Evolutionary conservation across 2,797 vertebrate species (phyloP).

Genomic region (Agapornis canus): DNA sequence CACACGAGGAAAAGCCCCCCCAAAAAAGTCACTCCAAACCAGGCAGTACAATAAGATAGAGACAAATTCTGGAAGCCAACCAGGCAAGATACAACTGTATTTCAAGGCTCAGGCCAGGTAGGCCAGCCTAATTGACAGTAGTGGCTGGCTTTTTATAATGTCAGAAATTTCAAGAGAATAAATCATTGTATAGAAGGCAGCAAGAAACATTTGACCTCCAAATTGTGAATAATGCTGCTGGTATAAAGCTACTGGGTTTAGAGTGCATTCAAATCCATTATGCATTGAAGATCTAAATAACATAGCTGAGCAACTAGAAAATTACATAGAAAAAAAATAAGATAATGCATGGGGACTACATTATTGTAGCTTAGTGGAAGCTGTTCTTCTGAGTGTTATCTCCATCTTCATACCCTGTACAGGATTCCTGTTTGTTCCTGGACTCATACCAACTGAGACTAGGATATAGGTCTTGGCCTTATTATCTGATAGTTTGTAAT

Average conservation of each 20-base stretch:
- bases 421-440: not conserved
- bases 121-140: not conserved
- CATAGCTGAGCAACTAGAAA: not conserved
- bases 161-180: not conserved
- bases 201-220: not conserved
- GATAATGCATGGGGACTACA: not conserved
- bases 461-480: slow-evolving; percentile 37
- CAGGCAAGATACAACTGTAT: not conserved
- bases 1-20: not conserved
- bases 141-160: not conserved
- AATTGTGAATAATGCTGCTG: not conserved
- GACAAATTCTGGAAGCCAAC: not conserved
- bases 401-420: not conserved
- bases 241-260: not conserved
- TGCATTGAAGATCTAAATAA: not conserved
- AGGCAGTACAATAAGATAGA: not conserved
- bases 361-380: not conserved
- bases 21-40: not conserved
- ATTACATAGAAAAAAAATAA: not conserved
- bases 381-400: not conserved
- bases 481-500: slow-evolving; percentile 23
- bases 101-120: not conserved
- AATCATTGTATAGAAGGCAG: not conserved
- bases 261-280: not conserved
- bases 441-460: not conserved